phyloP scores from a whole-genome alignment of 2,797 vertebrate genomes.

The Cygnus olor region DNA sequence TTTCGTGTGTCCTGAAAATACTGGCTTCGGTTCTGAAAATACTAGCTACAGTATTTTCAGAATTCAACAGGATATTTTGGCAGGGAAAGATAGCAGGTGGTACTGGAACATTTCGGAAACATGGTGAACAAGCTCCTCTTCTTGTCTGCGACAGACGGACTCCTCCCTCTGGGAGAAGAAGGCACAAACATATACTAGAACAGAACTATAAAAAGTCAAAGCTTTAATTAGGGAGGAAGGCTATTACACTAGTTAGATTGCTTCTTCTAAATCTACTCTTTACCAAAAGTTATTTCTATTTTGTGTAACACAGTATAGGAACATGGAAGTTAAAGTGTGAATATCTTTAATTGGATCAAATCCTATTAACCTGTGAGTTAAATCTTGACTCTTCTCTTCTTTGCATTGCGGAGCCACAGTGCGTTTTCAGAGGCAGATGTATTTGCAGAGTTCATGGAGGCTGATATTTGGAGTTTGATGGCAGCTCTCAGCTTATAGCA shows the following conservation, averaged over 20 bases:
- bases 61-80: not conserved
- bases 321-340: not conserved
- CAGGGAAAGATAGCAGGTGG: not conserved
- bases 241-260: not conserved
- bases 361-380: not conserved
- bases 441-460: not conserved
- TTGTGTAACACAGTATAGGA: not conserved
- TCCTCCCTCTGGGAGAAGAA: not conserved
- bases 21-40: slow-evolving; percentile 1
- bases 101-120: not conserved
- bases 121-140: not conserved
- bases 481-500: not conserved
- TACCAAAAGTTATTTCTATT: not conserved
- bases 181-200: not conserved
- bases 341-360: not conserved
- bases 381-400: not conserved
- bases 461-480: not conserved
- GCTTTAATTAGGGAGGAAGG: not conserved
- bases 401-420: not conserved
- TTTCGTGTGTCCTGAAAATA: slow-evolving; percentile 12
- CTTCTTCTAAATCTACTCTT: not conserved
- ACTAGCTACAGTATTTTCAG: not conserved
- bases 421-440: not conserved
- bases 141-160: accelerated
- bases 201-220: not conserved